A percentile compares a stretch with the other conserved stretches of the same genome.
These are phyloP conservation scores for Pseudococcus viburni DNA, from an alignment of 2,888 invertebrate species.

Conservation along the genomic window DNA sequence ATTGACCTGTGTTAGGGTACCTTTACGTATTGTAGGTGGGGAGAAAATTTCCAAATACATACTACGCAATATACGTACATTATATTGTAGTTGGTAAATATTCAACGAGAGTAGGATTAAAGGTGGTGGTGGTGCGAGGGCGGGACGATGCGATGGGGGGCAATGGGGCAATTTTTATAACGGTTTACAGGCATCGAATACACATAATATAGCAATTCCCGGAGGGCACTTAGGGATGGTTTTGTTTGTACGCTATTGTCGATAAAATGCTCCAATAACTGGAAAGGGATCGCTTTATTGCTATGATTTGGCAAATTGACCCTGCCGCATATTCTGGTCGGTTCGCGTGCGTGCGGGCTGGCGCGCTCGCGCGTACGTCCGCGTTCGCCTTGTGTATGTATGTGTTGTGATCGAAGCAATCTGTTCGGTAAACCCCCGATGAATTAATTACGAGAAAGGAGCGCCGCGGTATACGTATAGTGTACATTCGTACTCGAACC, in stretches of 20 bases:
- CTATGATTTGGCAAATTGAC: constrained; percentile 62
- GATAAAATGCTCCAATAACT: constrained; percentile 59
- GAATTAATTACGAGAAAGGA: constrained; percentile 46
- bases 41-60: not conserved
- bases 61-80: no score
- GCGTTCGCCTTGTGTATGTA: not conserved
- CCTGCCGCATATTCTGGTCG: constrained; percentile 7
- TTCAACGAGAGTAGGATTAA: not conserved
- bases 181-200: constrained; percentile 16
- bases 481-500: no score
- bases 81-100: not conserved
- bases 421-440: constrained; percentile 58
- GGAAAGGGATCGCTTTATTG: constrained; percentile 58
- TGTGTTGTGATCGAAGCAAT: constrained; percentile 61
- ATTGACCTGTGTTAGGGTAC: no score
- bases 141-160: not conserved
- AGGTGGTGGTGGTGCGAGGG: not conserved
- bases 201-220: constrained; percentile 36
- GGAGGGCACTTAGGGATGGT: constrained; percentile 29
- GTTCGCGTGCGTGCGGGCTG: not conserved
- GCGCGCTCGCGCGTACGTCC: not conserved
- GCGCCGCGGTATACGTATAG: not conserved
- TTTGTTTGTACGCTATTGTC: constrained; percentile 59
- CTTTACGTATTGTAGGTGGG: no score
- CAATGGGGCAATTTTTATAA: constrained; percentile 5